A percentile compares a stretch with the other conserved stretches of the same genome.
phyloP scores from a whole-genome alignment of 2,888 invertebrate species.

The Bembecia ichneumoniformis region DNA sequence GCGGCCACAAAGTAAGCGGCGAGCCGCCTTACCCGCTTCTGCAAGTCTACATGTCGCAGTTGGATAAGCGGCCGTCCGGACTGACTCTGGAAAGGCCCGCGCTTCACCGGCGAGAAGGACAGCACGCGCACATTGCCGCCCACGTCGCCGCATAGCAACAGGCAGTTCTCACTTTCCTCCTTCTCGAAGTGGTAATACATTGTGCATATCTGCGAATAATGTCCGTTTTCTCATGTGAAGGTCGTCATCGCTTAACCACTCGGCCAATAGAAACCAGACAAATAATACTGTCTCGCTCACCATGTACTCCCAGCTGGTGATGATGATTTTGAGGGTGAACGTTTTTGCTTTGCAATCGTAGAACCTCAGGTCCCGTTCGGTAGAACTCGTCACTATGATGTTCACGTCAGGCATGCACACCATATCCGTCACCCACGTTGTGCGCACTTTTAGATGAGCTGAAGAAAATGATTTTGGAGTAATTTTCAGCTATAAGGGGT shows the following conservation, averaged over 20 bases:
- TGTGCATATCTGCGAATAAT: constrained; percentile 41
- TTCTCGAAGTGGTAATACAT: constrained; percentile 75
- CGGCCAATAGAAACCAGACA: too few relatives aligned
- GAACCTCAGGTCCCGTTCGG: constrained; percentile 83
- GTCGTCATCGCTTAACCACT: too few relatives aligned
- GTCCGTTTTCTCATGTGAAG: background rate
- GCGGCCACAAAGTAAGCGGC: background rate
- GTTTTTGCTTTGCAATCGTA: constrained; percentile 84
- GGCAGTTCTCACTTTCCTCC: constrained; percentile 70
- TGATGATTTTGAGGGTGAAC: constrained; percentile 79
- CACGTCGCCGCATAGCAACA: constrained; percentile 81
- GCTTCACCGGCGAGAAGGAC: constrained; percentile 72
- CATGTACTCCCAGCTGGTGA: constrained; percentile 77
- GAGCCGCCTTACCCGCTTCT: constrained; percentile 47
- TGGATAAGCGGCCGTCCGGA: constrained; percentile 74
- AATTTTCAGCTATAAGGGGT: background rate
- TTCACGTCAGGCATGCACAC: constrained; percentile 83
- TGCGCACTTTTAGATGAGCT: constrained; percentile 74
- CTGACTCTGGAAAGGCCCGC: constrained; percentile 80
- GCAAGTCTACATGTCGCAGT: constrained; percentile 72
- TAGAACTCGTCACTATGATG: constrained; percentile 82
- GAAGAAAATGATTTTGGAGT: background rate
- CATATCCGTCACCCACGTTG: constrained; percentile 82
- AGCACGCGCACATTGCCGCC: constrained; percentile 79
- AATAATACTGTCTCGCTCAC: constrained; percentile 15